A percentile compares a stretch with the other conserved stretches of the same genome.
These are phyloP conservation scores for Oryzaephilus surinamensis DNA, from an alignment of 1,140 invertebrate species.

Conservation along the genomic window DNA sequence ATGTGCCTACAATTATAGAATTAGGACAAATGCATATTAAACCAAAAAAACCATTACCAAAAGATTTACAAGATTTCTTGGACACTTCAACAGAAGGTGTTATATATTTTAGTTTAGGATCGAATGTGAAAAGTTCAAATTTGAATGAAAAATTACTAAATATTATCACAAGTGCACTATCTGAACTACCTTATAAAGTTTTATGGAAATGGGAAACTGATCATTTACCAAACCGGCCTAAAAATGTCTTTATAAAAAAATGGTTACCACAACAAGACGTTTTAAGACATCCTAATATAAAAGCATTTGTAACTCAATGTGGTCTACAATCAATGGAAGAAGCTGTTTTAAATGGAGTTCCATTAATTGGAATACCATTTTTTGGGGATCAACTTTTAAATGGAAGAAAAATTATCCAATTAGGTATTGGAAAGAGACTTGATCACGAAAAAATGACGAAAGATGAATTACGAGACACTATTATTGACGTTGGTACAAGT, in stretches of 20 bases:
- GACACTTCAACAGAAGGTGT: constrained; percentile 35
- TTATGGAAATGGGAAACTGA: constrained; percentile 44
- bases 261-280: constrained; percentile 64
- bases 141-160: constrained; percentile 32
- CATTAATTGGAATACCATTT: constrained; percentile 38
- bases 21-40: no score
- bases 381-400: constrained; percentile 30
- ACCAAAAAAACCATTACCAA: no score
- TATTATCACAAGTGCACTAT: constrained; percentile 37
- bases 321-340: constrained; percentile 42
- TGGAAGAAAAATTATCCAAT: constrained; percentile 15
- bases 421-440: constrained; percentile 21
- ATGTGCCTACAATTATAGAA: no score
- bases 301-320: constrained; percentile 41
- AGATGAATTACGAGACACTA: constrained; percentile 10
- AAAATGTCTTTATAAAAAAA: constrained; percentile 49
- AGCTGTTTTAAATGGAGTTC: constrained; percentile 38
- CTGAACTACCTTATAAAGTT: constrained; percentile 38
- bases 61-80: constrained; percentile 31
- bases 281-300: constrained; percentile 40
- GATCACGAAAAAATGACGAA: constrained; percentile 9
- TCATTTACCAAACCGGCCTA: constrained; percentile 41
- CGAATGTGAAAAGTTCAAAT: constrained; percentile 35
- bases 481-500: constrained; percentile 8
- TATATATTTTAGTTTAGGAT: constrained; percentile 44